These are phyloP conservation scores for Musca vetustissima DNA, from an alignment of 1,140 invertebrate genomes.

Conservation along the genomic window DNA sequence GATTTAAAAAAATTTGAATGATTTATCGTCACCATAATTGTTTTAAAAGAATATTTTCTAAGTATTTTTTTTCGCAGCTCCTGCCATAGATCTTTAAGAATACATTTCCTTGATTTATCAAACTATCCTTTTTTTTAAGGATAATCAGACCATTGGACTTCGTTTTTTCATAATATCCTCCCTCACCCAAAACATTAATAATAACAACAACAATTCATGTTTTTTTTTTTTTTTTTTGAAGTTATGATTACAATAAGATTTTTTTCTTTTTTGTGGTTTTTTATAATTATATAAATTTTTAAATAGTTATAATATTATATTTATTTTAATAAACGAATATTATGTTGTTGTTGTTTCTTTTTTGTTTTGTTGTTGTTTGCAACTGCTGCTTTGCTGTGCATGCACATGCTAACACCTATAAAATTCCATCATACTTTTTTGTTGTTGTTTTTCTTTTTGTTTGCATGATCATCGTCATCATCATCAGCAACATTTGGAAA, in stretches of 20 bases:
- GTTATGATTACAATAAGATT: conserved; percentile 53
- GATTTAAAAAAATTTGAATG: too few species aligned
- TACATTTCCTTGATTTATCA: too few species aligned
- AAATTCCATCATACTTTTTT: neutral
- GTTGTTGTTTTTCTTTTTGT: too few species aligned
- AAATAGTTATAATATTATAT: conserved; percentile 40
- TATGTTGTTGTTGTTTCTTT: conserved; percentile 33
- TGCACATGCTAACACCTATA: conserved; percentile 2
- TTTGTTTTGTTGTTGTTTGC: conserved; percentile 23
- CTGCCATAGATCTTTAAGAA: too few species aligned
- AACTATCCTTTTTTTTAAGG: too few species aligned
- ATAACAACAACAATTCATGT: conserved; percentile 30
- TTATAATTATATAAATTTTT: conserved; percentile 56
- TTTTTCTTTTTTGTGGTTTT: conserved; percentile 42
- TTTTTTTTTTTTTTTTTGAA: conserved; percentile 31
- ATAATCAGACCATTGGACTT: too few species aligned
- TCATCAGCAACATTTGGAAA: neutral
- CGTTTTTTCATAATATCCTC: too few species aligned
- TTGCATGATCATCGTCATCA: neutral
- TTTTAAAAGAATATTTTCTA: too few species aligned
- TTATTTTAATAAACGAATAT: conserved; percentile 55
- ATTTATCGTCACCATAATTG: too few species aligned
- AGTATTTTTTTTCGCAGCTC: too few species aligned
- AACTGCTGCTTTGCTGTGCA: conserved; percentile 23
- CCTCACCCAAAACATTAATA: too few species aligned